Evolutionary conservation across 1,140 invertebrate genomes (phyloP), one percentile per base, ranked within the genome.

Genomic region (Cydia amplana): DNA sequence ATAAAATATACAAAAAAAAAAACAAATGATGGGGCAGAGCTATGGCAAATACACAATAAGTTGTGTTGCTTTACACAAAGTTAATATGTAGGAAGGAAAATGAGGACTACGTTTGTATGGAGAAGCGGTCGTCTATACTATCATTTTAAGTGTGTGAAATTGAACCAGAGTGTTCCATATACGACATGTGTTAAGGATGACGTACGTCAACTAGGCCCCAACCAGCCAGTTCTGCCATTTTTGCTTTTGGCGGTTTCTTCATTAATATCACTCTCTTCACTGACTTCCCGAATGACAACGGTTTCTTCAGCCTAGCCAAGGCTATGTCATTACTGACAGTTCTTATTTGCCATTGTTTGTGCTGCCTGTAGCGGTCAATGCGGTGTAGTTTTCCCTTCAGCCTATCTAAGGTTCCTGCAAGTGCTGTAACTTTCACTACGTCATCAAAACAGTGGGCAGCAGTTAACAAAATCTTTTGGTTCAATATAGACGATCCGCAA

Each of bases 131-230:
- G 32, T 36, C 32, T 7, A n/a, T n/a, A 0, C 32, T 36, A 36
- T 32, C 5, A 5, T 36, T 7, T 36, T 36, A 36, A 36, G 32
- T 36, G 7, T 36, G 32, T 32, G 5, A 32, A 32, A 32, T 32
- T 5, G 5, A 32, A 32, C 5, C 25, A 25, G 25, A 25, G 25
- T 3, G 25, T 25, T 25, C 25, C 25, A 1, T 25, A 25, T 25
- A 28, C 4, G 4, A 40, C 7, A 40, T 1, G 36, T 9, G 9
- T 10, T 10, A 7, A 9, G 7, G 36, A 2, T 9, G 36, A 40
- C 36, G 55, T 76, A 82, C 81, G 32, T 81, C 75, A 10, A 73
- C n/a, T 16, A 76, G 10, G 36, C 82, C 82, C 82, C 82, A 83
- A 5, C 82, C 82, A 74, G 82, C 79, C 10, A 82, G 72, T 20